Base-by-base conservation (phyloP, 2,113 vertebrate genomes). In the Pygoscelis antarcticus region DNA sequence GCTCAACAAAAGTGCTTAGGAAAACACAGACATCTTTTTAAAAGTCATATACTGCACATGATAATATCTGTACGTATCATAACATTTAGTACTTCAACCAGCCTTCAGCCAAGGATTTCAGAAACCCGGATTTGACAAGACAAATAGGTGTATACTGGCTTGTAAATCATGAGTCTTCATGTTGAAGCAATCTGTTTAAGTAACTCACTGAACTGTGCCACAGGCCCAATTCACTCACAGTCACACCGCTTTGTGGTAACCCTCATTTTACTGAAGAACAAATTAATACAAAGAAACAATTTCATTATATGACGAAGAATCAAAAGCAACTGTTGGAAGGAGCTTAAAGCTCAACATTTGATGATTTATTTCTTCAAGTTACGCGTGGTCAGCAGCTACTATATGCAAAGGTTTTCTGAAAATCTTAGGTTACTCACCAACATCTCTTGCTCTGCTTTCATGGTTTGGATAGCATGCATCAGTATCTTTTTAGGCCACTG, bases 371-470 rank as follows among this genome's bases (percentile, higher is more conserved):
- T 77, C 60, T 80, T 66, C 54, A 36, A 51, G 32, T 32, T 81
- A 54, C 22, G 40, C 0, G 1, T 19, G 30, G 44, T 62, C 58
- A 90, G 25, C 54, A 89, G 40, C 47, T 78, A 76, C 55, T 61
- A 44, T 1, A 60, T 7, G 44, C 30, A 92, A 75, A 82, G 26
- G 22, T 71, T 60, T 94, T 58, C 58, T 49, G 32, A 36, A 78
- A 83, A 80, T 57, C 27, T 61, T 22, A 19, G 26, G 47, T 57
- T 80, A 97, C 99, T 95, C 96, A 99, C 99, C 99, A 99, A 90
- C 82, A 99, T 93, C 96, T 99, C 99, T 19, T 99, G 98, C 81
- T 99, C 98, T 8, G 98, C 98, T 95, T 98, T 99, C 90, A 99
- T 98, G 21, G 97, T 92, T 57, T 98, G 98, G 68, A 99, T 96